phyloP scores from a whole-genome alignment of 2,888 invertebrate species.

The Tuta absoluta region DNA sequence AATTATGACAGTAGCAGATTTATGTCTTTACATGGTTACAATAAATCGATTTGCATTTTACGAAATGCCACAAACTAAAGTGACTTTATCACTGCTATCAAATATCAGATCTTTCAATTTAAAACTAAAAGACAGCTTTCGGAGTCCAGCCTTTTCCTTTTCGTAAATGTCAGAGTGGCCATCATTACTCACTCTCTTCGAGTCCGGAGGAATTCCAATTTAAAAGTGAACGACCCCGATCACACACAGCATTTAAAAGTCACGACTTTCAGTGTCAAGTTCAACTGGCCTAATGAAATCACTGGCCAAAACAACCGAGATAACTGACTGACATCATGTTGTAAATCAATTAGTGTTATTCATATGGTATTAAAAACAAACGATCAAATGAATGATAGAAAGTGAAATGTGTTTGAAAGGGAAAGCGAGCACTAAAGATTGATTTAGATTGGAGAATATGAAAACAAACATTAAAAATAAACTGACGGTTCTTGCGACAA shows the following conservation, averaged over 20 bases:
- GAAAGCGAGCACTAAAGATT: too few species aligned
- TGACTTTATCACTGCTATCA: neutral
- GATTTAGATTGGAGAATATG: neutral
- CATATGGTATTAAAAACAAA: slow-evolving; percentile 4
- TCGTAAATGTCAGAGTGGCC: neutral
- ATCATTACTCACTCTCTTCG: slow-evolving; percentile 17
- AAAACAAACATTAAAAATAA: neutral
- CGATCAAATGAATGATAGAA: neutral
- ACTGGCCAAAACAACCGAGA: neutral
- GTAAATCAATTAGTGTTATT: slow-evolving; percentile 14
- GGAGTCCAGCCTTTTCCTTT: neutral
- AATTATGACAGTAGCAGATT: neutral
- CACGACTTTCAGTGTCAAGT: slow-evolving; percentile 27
- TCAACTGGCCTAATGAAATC: slow-evolving; percentile 20
- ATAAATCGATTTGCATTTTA: neutral
- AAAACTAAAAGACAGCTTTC: neutral
- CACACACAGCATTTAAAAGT: slow-evolving; percentile 18
- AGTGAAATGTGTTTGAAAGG: neutral
- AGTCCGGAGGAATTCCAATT: slow-evolving; percentile 15
- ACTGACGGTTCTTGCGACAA: neutral
- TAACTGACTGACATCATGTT: slow-evolving; percentile 6
- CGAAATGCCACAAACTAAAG: neutral
- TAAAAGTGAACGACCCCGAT: slow-evolving; percentile 22
- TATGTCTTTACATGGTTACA: neutral
- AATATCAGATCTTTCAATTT: neutral